Percentiles rank a stretch among this genome's conserved stretches.
Evolutionary conservation across 2,113 vertebrate species (phyloP).

Genomic region (Tragelaphus strepsiceros): DNA sequence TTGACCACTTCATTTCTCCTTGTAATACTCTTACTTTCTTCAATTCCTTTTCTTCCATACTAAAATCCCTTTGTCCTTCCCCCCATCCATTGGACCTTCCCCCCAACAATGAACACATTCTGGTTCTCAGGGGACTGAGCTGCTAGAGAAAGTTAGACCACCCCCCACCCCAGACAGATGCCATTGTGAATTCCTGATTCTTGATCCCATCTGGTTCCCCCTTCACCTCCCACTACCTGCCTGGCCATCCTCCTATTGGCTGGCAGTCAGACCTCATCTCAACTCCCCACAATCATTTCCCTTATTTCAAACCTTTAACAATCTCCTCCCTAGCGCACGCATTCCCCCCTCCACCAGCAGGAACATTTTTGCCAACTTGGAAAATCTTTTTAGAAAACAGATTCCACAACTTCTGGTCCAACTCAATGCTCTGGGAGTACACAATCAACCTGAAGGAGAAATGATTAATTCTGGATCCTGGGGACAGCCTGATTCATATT

Average conservation of each 20-base stretch:
- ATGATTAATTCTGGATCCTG: conserved; percentile 42
- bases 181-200: background rate
- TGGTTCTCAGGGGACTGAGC: background rate
- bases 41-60: background rate
- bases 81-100: rapidly evolving
- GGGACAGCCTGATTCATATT: conserved; percentile 57
- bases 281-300: background rate
- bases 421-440: background rate
- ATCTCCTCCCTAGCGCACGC: background rate
- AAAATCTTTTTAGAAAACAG: conserved; percentile 31
- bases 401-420: background rate
- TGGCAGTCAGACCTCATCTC: background rate
- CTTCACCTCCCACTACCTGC: rapidly evolving
- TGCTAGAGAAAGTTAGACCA: background rate
- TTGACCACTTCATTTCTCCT: background rate
- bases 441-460: conserved; percentile 35
- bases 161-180: background rate
- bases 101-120: background rate
- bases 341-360: background rate
- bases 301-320: background rate
- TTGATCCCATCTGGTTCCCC: background rate
- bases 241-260: background rate
- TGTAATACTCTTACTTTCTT: background rate
- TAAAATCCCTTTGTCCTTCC: background rate
- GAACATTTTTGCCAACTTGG: conserved; percentile 4